Evolutionary conservation across 2,797 vertebrate genomes (phyloP), one percentile per base, ranked within the genome.

Genomic region (Salmo trutta): DNA sequence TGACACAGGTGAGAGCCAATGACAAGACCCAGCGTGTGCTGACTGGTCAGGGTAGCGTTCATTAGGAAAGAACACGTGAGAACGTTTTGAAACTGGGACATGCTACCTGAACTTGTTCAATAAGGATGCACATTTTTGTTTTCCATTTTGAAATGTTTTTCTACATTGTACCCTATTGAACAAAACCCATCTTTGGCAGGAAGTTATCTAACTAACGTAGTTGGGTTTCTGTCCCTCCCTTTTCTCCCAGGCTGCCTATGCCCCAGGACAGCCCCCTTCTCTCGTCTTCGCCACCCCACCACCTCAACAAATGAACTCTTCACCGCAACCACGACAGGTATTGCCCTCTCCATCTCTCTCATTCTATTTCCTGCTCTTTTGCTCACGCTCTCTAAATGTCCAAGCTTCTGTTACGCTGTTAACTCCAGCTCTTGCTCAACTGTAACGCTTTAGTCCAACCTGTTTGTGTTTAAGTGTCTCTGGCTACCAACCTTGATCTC

Each of bases 271-370:
- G 91, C 92, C 94, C 82, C 86, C 96, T 88, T 96, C 98, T 94
- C 96, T 99, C 89, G 98, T 99, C 91, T 98, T 96, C 93, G 94
- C 97, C 78, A 94, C 96, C 83, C 90, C 90, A 84, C 94, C 94
- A 91, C 94, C 96, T 92, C 96, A 96, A 94, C 97, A 96, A 97
- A 99, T 99, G 98, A 99, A 97, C 94, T 96, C 97, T 87, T 95
- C 96, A 94, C 96, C 96, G 84, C 97, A 98, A 88, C 94, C 97
- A 80, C 96, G 97, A 93, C 98, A 96, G 96, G 98, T 99, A 97
- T 84, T 77, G 24, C 66, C 82, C 74, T 56, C 33, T 19, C 29
- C 36, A 17, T 74, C 19, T 31, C 64, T 36, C 68, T 10, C 19
- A 3, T 36, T 41, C 7, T 19, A 7, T 17, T 59, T 29, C 64